These are phyloP conservation scores for Macropus fuliginosus DNA, from an alignment of 2,797 vertebrate genomes.

Conservation along the genomic window DNA sequence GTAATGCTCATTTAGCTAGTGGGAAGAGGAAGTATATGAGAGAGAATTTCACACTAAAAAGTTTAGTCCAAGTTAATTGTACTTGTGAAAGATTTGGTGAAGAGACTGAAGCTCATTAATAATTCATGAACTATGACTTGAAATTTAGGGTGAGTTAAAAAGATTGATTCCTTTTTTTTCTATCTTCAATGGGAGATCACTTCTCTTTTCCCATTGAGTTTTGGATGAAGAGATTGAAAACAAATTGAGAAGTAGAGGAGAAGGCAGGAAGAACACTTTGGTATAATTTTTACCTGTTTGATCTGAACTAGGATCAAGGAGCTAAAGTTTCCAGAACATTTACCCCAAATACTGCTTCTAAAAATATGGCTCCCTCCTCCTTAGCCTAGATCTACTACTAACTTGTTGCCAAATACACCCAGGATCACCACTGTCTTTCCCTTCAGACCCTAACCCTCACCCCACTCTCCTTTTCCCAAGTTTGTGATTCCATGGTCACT, in stretches of 20 bases:
- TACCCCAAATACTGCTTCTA: not conserved
- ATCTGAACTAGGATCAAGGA: constrained; percentile 26
- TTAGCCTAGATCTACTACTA: not conserved
- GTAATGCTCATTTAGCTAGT: constrained; percentile 44
- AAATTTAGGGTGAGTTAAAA: constrained; percentile 4
- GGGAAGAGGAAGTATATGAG: constrained; percentile 4
- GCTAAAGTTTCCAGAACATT: not conserved
- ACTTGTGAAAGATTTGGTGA: constrained; percentile 36
- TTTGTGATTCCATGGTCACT: not conserved
- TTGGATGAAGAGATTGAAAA: constrained; percentile 25
- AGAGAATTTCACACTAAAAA: constrained; percentile 34
- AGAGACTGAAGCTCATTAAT: constrained; percentile 52
- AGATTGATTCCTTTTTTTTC: constrained; percentile 2
- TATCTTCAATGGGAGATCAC: not conserved
- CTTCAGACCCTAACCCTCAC: not conserved
- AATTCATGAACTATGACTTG: constrained; percentile 27
- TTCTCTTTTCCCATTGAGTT: constrained; percentile 1
- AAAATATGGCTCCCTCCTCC: not conserved
- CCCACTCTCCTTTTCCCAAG: not conserved
- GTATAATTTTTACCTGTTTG: constrained; percentile 29
- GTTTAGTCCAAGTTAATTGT: constrained; percentile 51
- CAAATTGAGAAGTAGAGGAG: constrained; percentile 40
- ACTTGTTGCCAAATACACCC: not conserved
- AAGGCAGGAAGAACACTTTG: constrained; percentile 25
- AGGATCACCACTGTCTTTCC: not conserved